A percentile compares a stretch with the other conserved stretches of the same genome.
Conservation (phyloP, 2,113 vertebrate genomes). For the Caretta caretta region DNA sequence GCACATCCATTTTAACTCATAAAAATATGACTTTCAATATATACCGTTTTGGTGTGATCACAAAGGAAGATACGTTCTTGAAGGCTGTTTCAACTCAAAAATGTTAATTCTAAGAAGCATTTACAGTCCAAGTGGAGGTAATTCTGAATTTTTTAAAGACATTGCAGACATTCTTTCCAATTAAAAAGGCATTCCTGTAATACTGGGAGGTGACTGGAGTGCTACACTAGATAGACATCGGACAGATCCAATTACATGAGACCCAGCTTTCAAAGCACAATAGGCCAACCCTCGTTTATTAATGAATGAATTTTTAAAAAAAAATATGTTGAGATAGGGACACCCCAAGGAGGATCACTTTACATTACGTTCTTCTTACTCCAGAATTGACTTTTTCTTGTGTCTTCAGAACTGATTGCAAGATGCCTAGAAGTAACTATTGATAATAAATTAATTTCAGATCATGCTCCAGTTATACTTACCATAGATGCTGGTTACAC, state of each 20-base stretch:
- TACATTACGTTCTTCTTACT: background rate
- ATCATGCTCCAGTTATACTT: too few relatives aligned
- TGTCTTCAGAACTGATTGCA: background rate
- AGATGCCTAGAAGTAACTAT: background rate
- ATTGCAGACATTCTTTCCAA: background rate
- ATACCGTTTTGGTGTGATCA: background rate
- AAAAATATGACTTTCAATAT: background rate
- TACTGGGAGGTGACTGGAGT: background rate
- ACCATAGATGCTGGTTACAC: too few relatives aligned
- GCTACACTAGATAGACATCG: background rate
- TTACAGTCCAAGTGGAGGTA: background rate
- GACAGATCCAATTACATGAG: background rate
- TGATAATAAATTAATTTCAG: too few relatives aligned
- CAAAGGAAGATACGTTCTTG: background rate
- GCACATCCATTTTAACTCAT: background rate
- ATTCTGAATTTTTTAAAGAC: background rate
- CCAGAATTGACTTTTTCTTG: background rate
- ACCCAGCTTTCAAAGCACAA: background rate
- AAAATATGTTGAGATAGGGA: too few relatives aligned
- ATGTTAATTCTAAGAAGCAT: background rate
- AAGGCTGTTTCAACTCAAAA: background rate
- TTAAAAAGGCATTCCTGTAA: background rate
- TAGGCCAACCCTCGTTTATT: too few relatives aligned
- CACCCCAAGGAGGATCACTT: too few relatives aligned
- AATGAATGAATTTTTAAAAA: too few relatives aligned